These are phyloP conservation scores for Calosoma granatense DNA, from an alignment of 1,140 invertebrate species.

Conservation along the genomic window DNA sequence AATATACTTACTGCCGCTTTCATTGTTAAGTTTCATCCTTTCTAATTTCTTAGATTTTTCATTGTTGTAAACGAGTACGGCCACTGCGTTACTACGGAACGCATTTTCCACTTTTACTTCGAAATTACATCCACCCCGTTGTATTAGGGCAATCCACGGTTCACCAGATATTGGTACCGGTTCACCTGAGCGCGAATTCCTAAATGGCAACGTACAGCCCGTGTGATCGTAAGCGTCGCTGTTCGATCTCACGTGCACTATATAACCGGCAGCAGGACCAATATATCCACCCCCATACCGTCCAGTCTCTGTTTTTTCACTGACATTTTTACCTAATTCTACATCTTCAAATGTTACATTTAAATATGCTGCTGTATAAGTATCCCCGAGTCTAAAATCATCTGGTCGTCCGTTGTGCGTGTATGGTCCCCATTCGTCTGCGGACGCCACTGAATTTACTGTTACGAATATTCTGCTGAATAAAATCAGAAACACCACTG, in stretches of 20 bases:
- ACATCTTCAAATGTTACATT: slow-evolving; percentile 35
- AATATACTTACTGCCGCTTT: slow-evolving; percentile 49
- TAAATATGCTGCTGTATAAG: slow-evolving; percentile 28
- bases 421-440: not conserved
- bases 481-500: not conserved
- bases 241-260: slow-evolving; percentile 47
- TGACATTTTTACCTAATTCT: slow-evolving; percentile 21
- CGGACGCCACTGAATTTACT: not conserved
- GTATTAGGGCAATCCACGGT: slow-evolving; percentile 66
- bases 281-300: slow-evolving; percentile 59
- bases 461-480: not conserved
- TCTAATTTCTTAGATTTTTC: slow-evolving; percentile 50
- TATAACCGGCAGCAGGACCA: slow-evolving; percentile 43
- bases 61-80: slow-evolving; percentile 67
- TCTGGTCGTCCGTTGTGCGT: not conserved
- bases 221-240: slow-evolving; percentile 45
- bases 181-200: slow-evolving; percentile 37
- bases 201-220: slow-evolving; percentile 50
- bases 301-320: slow-evolving; percentile 45
- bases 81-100: slow-evolving; percentile 53
- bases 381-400: not conserved
- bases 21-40: slow-evolving; percentile 55
- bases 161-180: slow-evolving; percentile 40
- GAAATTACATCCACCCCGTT: slow-evolving; percentile 62
- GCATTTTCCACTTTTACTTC: slow-evolving; percentile 67